Percentiles rank a stretch among this genome's conserved stretches.
Conservation (phyloP, 2,888 invertebrate species). For the Pseudoips prasinana region DNA sequence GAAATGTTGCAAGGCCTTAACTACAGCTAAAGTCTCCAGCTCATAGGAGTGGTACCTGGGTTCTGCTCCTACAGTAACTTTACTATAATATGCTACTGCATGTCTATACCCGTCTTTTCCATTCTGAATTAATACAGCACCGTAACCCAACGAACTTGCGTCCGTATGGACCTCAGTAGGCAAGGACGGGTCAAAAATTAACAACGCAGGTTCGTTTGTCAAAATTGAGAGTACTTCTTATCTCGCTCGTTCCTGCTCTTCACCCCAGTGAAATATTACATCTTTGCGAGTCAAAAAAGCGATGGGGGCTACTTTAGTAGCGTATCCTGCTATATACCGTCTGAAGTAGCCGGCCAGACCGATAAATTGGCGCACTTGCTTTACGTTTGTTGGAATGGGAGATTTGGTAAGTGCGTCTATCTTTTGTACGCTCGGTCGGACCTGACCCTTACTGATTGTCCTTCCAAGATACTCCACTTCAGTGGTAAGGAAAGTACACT, state of each 20-base stretch:
- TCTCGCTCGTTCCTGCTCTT: slow-evolving; percentile 6
- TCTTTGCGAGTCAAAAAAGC: slow-evolving; percentile 2
- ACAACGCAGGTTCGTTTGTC: slow-evolving; percentile 16
- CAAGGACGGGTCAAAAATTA: slow-evolving; percentile 15
- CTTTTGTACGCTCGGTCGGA: slow-evolving; percentile 9
- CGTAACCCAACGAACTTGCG: slow-evolving; percentile 8
- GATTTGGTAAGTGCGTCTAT: slow-evolving; percentile 23
- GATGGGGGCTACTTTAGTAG: slow-evolving; percentile 11
- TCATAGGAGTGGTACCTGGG: slow-evolving; percentile 27
- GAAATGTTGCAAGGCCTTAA: slow-evolving; percentile 27
- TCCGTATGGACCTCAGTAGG: slow-evolving; percentile 17
- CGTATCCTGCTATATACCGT: slow-evolving; percentile 9
- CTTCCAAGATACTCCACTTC: slow-evolving; percentile 29
- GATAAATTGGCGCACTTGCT: slow-evolving; percentile 23
- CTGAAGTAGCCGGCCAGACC: slow-evolving; percentile 18
- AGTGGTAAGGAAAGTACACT: slow-evolving; percentile 13
- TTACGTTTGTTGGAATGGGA: slow-evolving; percentile 20
- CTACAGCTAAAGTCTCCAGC: slow-evolving; percentile 22
- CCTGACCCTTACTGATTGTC: slow-evolving; percentile 15
- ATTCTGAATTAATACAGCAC: slow-evolving; percentile 16
- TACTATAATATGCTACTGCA: slow-evolving; percentile 18
- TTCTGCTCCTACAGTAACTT: slow-evolving; percentile 21
- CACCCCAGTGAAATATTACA: slow-evolving; percentile 7
- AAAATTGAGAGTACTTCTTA: slow-evolving; percentile 6
- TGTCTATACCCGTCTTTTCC: slow-evolving; percentile 6